Conservation (phyloP, 2,888 invertebrate genomes). For the Drosophila helvetica region DNA sequence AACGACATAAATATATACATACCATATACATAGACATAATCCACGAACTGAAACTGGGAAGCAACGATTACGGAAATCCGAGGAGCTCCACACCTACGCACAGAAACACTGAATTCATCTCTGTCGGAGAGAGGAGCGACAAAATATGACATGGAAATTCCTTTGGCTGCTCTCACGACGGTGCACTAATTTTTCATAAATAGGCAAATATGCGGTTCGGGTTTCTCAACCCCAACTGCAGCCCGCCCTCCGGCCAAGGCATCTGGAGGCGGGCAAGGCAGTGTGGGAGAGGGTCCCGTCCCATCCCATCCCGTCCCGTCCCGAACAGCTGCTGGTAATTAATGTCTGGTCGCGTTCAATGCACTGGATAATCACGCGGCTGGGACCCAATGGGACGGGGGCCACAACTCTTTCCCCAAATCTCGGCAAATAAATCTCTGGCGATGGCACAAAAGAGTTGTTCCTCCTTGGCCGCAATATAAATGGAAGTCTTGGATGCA, state of each 20-base stretch:
- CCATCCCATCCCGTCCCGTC: not conserved
- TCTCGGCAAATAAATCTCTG: slow-evolving; percentile 74
- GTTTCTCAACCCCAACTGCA: slow-evolving; percentile 3
- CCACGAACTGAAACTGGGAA: slow-evolving; percentile 11
- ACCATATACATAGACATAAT: slow-evolving; percentile 10
- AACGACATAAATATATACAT: slow-evolving; percentile 22
- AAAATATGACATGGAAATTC: slow-evolving; percentile 61
- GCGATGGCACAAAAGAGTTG: slow-evolving; percentile 51
- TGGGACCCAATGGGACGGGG: slow-evolving; percentile 26
- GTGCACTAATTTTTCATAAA: slow-evolving; percentile 69
- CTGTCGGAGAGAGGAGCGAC: slow-evolving; percentile 9
- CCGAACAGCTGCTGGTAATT: slow-evolving; percentile 76
- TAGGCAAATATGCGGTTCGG: slow-evolving; percentile 63
- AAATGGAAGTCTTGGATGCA: slow-evolving; percentile 62
- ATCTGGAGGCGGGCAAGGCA: not conserved
- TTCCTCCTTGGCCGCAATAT: slow-evolving; percentile 55
- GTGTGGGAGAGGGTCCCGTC: not conserved
- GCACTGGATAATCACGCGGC: slow-evolving; percentile 77
- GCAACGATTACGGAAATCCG: slow-evolving; percentile 63
- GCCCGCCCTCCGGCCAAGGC: slow-evolving; percentile 4
- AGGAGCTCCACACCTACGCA: slow-evolving; percentile 55
- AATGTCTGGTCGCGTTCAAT: slow-evolving; percentile 76
- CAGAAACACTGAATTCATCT: slow-evolving; percentile 10
- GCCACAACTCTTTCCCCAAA: slow-evolving; percentile 71
- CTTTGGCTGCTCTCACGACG: slow-evolving; percentile 35